Evolutionary conservation across 1,140 invertebrate species (phyloP).

Genomic region (Penaeus vannamei): DNA sequence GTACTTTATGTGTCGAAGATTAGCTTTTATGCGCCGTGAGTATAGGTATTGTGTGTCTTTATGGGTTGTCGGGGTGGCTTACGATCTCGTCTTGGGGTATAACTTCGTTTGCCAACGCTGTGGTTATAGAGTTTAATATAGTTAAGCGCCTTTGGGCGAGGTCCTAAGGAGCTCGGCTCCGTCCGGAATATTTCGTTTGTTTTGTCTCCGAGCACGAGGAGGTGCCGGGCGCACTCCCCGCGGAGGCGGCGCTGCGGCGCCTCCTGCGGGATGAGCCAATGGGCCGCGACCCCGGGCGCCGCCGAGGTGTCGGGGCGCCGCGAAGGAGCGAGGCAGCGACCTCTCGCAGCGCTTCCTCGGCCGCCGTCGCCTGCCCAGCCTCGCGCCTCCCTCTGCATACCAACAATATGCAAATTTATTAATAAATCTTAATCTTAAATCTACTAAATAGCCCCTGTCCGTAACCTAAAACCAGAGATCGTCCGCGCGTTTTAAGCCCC

Average conservation of each 20-base stretch:
- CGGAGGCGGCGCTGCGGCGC: too few species aligned
- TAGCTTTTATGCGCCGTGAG: constrained; percentile 59
- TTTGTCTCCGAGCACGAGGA: too few species aligned
- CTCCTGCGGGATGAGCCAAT: too few species aligned
- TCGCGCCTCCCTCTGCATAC: constrained; percentile 38
- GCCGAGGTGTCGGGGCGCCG: too few species aligned
- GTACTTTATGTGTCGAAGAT: constrained; percentile 59
- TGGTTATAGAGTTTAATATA: constrained; percentile 57
- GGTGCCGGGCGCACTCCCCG: too few species aligned
- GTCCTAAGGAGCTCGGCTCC: not conserved
- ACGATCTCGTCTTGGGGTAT: constrained; percentile 44
- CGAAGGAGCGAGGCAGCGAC: too few species aligned
- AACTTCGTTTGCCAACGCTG: constrained; percentile 55
- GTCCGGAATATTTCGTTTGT: not conserved
- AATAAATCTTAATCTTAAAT: constrained; percentile 57
- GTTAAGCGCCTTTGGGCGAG: constrained; percentile 37
- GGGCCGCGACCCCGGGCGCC: too few species aligned
- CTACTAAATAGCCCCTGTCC: constrained; percentile 49
- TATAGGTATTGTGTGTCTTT: constrained; percentile 58
- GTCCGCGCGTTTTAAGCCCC: constrained; percentile 3
- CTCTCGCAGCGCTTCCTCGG: not conserved
- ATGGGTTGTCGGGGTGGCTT: constrained; percentile 52
- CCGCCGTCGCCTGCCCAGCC: not conserved
- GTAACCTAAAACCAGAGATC: constrained; percentile 25
- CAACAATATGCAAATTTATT: constrained; percentile 53